phyloP scores from a whole-genome alignment of 2,888 invertebrate genomes.

The Calameuta idolon region DNA sequence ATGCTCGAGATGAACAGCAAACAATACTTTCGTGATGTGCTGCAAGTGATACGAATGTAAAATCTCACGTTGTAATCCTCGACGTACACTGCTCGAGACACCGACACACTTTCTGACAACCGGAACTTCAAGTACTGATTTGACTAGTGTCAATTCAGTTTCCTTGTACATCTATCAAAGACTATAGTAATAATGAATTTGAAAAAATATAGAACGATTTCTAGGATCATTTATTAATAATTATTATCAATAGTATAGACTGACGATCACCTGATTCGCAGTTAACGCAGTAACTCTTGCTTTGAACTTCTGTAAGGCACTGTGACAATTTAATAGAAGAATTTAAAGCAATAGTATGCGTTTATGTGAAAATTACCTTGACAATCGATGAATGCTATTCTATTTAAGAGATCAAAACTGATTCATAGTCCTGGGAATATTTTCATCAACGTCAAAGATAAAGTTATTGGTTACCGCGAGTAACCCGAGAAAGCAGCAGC shows the following conservation, averaged over 20 bases:
- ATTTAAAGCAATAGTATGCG: background rate
- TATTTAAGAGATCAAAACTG: background rate
- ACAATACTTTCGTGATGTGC: background rate
- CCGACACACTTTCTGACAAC: conserved; percentile 23
- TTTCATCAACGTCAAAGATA: background rate
- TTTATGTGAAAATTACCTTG: background rate
- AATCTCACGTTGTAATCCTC: background rate
- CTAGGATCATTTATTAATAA: conserved; percentile 8
- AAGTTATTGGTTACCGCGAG: background rate
- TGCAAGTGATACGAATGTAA: background rate
- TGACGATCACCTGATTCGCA: background rate
- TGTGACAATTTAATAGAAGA: background rate
- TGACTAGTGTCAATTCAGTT: conserved; percentile 10
- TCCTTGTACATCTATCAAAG: conserved; percentile 9
- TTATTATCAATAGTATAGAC: background rate
- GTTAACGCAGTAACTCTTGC: background rate
- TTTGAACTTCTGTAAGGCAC: background rate
- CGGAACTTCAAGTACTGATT: conserved; percentile 17
- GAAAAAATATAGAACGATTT: background rate
- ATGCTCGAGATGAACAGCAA: background rate
- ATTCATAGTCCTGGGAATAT: background rate
- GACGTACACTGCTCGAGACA: conserved; percentile 7
- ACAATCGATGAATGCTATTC: background rate
- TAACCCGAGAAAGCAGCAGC: background rate
- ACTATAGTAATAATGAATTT: conserved; percentile 1